These are phyloP conservation scores for Calephelis virginiensis DNA, from an alignment of 1,140 invertebrate genomes.

Conservation along the genomic window DNA sequence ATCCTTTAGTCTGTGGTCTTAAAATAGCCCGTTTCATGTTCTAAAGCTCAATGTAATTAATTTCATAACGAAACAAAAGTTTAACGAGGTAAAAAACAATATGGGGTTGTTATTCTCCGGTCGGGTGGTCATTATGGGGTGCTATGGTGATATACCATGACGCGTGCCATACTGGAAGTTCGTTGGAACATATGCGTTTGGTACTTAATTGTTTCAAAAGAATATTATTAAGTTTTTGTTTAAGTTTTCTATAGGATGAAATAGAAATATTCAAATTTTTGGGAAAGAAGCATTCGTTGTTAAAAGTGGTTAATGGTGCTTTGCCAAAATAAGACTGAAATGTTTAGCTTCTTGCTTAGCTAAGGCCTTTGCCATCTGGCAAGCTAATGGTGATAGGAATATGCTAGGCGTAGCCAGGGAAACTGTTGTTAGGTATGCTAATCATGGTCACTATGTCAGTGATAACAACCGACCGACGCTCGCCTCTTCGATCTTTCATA, in stretches of 20 bases:
- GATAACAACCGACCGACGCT: too few relatives aligned
- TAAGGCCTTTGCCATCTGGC: too few relatives aligned
- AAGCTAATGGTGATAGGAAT: too few relatives aligned
- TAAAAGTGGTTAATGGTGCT: too few relatives aligned
- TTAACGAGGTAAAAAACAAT: slow-evolving; percentile 28
- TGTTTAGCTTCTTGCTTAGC: too few relatives aligned
- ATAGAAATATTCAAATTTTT: not conserved
- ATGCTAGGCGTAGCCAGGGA: too few relatives aligned
- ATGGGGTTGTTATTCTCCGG: slow-evolving; percentile 27
- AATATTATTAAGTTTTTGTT: slow-evolving; percentile 25
- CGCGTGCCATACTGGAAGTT: slow-evolving; percentile 42
- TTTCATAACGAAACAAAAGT: slow-evolving; percentile 15
- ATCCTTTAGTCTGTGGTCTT: not conserved
- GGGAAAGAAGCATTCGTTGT: too few relatives aligned
- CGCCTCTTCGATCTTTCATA: too few relatives aligned
- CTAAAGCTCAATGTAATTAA: slow-evolving; percentile 5
- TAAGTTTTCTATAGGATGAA: slow-evolving; percentile 16
- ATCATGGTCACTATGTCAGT: too few relatives aligned
- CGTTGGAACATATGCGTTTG: slow-evolving; percentile 35
- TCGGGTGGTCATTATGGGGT: slow-evolving; percentile 30
- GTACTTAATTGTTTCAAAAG: slow-evolving; percentile 23
- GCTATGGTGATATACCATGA: slow-evolving; percentile 40
- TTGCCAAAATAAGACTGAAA: too few relatives aligned
- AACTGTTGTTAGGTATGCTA: too few relatives aligned
- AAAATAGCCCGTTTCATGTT: not conserved